Conservation (phyloP, 2,797 vertebrate species). For the Orientallactaga sibirica region DNA sequence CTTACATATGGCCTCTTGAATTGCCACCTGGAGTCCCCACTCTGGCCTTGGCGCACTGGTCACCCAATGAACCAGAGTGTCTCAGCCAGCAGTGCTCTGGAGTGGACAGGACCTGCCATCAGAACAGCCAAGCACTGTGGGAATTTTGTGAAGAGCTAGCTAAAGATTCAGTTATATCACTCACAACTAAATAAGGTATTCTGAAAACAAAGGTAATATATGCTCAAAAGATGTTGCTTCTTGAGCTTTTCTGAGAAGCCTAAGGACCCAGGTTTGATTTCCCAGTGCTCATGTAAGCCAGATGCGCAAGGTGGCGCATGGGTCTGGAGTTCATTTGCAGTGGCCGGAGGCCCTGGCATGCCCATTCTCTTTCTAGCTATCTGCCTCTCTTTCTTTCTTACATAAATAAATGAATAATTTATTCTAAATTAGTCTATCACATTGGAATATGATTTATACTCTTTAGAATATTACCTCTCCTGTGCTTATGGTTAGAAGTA, state of each 20-base stretch:
- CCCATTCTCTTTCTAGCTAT: no score
- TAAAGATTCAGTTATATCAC: constrained; percentile 23
- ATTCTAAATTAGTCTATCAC: background rate
- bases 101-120: no score
- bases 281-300: no score
- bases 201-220: background rate
- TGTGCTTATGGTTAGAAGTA: background rate
- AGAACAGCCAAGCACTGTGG: background rate
- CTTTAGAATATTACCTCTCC: no score
- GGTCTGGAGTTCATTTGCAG: no score
- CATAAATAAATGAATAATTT: no score
- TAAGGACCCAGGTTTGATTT: no score
- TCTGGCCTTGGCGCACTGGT: background rate
- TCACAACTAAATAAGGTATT: background rate
- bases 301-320: no score
- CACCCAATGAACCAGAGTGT: background rate
- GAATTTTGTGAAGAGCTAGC: background rate
- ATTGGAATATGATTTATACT: background rate
- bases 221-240: background rate
- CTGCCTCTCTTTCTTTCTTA: no score
- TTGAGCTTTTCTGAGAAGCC: no score
- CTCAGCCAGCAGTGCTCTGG: no score
- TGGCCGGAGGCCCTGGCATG: no score
- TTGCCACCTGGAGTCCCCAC: background rate
- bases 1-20: background rate